These are phyloP conservation scores for Drosophila carrolli DNA, from an alignment of 1,140 invertebrate species.

Conservation along the genomic window DNA sequence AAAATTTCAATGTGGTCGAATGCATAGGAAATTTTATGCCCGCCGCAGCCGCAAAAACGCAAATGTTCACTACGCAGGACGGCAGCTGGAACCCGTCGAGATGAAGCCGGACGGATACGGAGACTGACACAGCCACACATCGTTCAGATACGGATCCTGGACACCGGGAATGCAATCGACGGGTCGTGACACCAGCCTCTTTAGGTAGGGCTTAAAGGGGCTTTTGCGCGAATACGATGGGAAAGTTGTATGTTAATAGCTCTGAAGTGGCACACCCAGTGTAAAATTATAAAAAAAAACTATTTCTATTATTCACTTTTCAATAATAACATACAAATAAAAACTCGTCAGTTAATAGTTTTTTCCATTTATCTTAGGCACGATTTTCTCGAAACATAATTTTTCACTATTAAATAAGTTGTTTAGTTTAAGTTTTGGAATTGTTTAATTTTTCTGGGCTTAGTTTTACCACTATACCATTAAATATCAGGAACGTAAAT, in stretches of 20 bases:
- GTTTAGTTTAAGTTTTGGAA: too few relatives aligned
- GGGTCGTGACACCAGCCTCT: slow-evolving; percentile 1
- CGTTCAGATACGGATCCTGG: slow-evolving; percentile 19
- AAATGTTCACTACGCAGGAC: slow-evolving; percentile 69
- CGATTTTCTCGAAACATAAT: too few relatives aligned
- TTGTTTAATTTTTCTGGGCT: too few relatives aligned
- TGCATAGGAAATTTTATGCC: slow-evolving; percentile 75
- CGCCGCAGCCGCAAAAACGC: slow-evolving; percentile 73
- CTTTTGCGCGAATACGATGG: neutral
- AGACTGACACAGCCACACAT: slow-evolving; percentile 17
- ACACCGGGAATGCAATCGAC: slow-evolving; percentile 3
- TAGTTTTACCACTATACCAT: too few relatives aligned
- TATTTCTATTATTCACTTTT: too few relatives aligned
- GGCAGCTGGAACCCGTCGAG: slow-evolving; percentile 20
- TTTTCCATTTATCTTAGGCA: too few relatives aligned
- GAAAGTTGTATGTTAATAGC: neutral
- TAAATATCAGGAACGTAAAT: too few relatives aligned
- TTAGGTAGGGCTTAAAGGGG: slow-evolving; percentile 10
- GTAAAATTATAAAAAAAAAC: neutral
- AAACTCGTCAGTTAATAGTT: too few relatives aligned
- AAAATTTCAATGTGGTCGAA: slow-evolving; percentile 78
- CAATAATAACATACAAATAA: too few relatives aligned
- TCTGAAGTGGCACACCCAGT: neutral
- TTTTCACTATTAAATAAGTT: too few relatives aligned
- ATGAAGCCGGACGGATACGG: slow-evolving; percentile 21